phyloP scores from a whole-genome alignment of 35 echinoderm and acorn worm species.

The Apostichopus japonicus region DNA sequence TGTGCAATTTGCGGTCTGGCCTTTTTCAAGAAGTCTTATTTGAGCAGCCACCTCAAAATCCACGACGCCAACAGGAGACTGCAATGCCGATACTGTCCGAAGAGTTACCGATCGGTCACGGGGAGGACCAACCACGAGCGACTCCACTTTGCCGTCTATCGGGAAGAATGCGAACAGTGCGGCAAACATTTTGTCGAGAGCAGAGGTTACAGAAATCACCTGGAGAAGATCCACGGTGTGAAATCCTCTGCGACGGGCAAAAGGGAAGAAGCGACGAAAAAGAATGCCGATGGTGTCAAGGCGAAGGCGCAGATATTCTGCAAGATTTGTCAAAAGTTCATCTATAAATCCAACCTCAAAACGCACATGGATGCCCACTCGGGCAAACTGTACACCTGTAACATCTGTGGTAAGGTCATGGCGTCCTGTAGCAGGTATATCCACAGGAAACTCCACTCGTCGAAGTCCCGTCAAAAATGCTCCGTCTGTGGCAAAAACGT shows the following conservation, averaged over 20 bases:
- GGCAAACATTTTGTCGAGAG: background rate
- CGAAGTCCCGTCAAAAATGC: background rate
- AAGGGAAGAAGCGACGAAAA: background rate
- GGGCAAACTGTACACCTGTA: conserved; percentile 1
- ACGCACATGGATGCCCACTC: background rate
- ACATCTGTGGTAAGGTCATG: background rate
- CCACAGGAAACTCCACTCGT: background rate
- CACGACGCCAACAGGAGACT: background rate
- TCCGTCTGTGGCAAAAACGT: background rate
- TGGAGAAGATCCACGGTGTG: background rate
- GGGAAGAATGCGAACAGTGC: background rate
- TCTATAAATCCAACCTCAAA: background rate
- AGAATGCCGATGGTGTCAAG: background rate
- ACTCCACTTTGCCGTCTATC: conserved; percentile 10
- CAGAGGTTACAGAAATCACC: background rate
- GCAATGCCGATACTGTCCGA: conserved; percentile 24
- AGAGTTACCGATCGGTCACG: background rate
- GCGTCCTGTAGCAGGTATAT: background rate
- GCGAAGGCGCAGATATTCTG: background rate
- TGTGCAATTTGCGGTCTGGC: background rate
- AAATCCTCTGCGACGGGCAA: background rate
- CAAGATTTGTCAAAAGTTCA: background rate
- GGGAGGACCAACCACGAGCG: conserved; percentile 28
- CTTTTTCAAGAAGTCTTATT: background rate
- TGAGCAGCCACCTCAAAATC: conserved; percentile 11